These are phyloP conservation scores for Sphenopsis melanotis DNA, from an alignment of 2,797 vertebrate species.

Conservation along the genomic window DNA sequence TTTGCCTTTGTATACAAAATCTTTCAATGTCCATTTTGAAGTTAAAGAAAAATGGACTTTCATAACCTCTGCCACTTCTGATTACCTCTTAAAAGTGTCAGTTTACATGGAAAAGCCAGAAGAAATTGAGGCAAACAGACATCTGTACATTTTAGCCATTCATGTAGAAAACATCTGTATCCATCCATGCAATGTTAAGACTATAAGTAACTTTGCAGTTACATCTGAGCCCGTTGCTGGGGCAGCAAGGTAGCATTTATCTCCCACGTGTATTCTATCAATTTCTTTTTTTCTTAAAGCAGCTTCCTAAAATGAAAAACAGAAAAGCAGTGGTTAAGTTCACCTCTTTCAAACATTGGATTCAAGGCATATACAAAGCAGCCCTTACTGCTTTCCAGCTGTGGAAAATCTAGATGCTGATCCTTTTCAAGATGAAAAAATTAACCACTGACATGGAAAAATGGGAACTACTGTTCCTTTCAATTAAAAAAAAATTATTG, in stretches of 20 bases:
- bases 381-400: background rate
- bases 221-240: background rate
- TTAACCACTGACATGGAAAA: background rate
- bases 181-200: constrained; percentile 43
- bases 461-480: background rate
- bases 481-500: background rate
- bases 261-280: constrained; percentile 42
- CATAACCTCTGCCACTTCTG: background rate
- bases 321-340: constrained; percentile 15
- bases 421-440: background rate
- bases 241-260: constrained; percentile 38
- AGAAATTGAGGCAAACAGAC: constrained; percentile 2
- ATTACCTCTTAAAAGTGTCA: background rate
- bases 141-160: constrained; percentile 22
- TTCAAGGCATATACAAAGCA: background rate
- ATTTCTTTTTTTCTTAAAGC: constrained; percentile 61
- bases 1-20: background rate
- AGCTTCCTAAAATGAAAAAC: constrained; percentile 70
- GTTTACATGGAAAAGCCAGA: constrained; percentile 11
- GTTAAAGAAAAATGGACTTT: constrained; percentile 23
- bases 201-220: constrained; percentile 53
- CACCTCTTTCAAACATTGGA: background rate
- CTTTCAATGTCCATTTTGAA: background rate
- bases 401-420: background rate
- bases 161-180: constrained; percentile 54